A percentile compares a stretch with the other conserved stretches of the same genome.
These are phyloP conservation scores for Nasua narica DNA, from an alignment of 2,797 vertebrate species.

Conservation along the genomic window DNA sequence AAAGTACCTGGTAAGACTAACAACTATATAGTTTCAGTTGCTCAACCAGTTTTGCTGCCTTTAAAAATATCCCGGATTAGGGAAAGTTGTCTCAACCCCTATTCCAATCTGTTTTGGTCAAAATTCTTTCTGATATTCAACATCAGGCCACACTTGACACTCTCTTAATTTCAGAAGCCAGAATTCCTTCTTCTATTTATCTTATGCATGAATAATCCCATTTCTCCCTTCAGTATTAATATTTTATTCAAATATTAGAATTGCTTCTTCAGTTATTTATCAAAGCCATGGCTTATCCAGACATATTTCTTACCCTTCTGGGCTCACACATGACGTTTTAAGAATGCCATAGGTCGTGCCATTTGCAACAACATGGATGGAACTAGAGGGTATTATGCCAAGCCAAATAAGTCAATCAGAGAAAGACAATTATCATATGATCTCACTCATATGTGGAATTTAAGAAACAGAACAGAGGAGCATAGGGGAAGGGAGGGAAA, in stretches of 20 bases:
- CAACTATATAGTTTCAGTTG: conserved; percentile 22
- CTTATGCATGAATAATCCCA: background rate
- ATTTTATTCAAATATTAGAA: background rate
- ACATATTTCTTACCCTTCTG: background rate
- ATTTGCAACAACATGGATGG: background rate
- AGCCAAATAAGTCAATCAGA: background rate
- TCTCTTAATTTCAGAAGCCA: background rate
- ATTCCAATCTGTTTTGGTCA: background rate
- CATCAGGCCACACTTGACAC: background rate
- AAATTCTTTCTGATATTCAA: background rate
- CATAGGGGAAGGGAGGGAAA: background rate
- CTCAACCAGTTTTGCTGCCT: conserved; percentile 19
- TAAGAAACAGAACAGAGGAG: background rate
- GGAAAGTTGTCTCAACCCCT: background rate
- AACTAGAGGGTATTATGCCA: background rate
- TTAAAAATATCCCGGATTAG: background rate
- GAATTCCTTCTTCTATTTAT: background rate
- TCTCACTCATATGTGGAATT: background rate
- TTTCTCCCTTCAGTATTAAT: background rate
- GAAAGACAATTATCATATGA: background rate
- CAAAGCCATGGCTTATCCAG: background rate
- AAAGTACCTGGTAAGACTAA: conserved; percentile 3
- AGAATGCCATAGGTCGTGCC: background rate
- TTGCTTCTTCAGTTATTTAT: background rate
- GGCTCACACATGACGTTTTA: background rate